Evolutionary conservation across 2,797 vertebrate genomes (phyloP), one percentile per base, ranked within the genome.

Genomic region (Ataeniobius toweri): DNA sequence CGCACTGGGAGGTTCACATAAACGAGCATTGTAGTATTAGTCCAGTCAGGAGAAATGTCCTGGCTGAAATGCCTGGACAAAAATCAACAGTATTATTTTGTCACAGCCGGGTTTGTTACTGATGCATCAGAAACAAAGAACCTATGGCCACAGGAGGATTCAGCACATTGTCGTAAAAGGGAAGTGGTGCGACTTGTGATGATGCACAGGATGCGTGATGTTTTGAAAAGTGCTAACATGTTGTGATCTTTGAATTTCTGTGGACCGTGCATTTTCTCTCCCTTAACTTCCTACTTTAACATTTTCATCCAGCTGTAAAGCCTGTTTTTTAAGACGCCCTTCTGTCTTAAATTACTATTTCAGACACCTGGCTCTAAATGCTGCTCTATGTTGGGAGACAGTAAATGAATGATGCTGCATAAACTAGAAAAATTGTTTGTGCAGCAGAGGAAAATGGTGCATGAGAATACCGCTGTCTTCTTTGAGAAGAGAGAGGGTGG

Each of bases 401-500:
- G 10, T 39, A 26, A 65, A 68, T 69, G 0, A 65, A 48, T 36
- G 67, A 1, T 2, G 0, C 4, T 20, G 20, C 28, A 71, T 20
- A 10, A 71, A 53, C n/a, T 24, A 56, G 20, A 7, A 36, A 55
- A 71, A 16, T 22, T 10, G 20, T 67, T 67, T 67, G 36, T 1
- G 44, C 2, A 68, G 39, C 4, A 14, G 24, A 24, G 65, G n/a
- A 48, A 48, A 28, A 53, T 73, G 71, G 59, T 8, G 5, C 6
- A 79, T 85, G 75, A 86, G 80, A 80, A 79, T 59, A 50, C 86
- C 78, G 78, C 87, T 89, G 89, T 91, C 58, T 74, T 76, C 51
- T 63, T 20, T 22, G 48, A 31, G 39, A 0, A 9, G 58, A 55
- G 53, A 71, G 51, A 5, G 77, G 70, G 71, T 0, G 48, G 24